Evolutionary conservation across 2,113 vertebrate genomes (phyloP).

Genomic region (Balaeniceps rex): DNA sequence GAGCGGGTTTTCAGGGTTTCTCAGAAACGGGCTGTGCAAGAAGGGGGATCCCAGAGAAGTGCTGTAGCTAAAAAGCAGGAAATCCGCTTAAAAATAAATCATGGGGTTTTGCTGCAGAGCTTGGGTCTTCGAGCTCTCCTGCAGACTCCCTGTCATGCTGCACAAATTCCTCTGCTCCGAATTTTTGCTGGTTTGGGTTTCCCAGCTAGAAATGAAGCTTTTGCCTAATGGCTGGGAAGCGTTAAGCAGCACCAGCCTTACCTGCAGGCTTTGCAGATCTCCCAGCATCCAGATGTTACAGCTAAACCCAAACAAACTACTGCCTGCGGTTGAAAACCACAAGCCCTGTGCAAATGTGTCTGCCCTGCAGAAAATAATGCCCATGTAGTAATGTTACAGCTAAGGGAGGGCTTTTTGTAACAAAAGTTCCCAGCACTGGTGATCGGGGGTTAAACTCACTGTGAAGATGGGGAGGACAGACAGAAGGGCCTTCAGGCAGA

Average conservation of each 20-base stretch:
- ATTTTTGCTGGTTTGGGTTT: neutral
- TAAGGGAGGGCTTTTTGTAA: neutral
- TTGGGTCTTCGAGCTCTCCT: neutral
- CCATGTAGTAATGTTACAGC: fast-evolving
- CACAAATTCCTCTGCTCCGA: neutral
- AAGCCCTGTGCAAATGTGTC: neutral
- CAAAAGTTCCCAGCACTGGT: neutral
- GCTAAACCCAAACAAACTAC: neutral
- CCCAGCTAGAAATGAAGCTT: neutral
- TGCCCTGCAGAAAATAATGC: neutral
- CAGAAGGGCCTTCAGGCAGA: neutral
- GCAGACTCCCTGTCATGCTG: neutral
- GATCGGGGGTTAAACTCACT: fast-evolving
- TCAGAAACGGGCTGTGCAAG: neutral
- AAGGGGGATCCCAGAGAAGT: neutral
- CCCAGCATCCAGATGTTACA: neutral
- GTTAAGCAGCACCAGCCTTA: neutral
- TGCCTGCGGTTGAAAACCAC: neutral
- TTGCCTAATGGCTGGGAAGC: neutral
- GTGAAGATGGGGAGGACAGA: neutral
- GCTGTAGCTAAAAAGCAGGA: neutral
- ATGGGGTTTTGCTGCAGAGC: neutral
- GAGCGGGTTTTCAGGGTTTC: neutral
- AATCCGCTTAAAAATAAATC: neutral
- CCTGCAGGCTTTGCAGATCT: neutral